phyloP scores from a whole-genome alignment of 2,113 vertebrate genomes.

The Brachirus orientalis region DNA sequence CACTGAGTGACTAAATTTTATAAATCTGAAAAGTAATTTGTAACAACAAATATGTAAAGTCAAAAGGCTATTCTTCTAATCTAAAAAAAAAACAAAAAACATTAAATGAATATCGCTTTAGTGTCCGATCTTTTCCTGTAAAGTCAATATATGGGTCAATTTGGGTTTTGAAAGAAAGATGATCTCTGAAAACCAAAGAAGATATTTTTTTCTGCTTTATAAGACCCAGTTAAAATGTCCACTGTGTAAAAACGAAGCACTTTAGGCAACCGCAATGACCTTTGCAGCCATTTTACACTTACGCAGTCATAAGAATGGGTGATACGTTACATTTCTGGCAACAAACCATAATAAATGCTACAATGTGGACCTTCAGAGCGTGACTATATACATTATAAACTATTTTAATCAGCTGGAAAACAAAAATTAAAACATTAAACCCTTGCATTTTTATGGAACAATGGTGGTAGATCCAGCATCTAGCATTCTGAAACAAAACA shows the following conservation, averaged over 20 bases:
- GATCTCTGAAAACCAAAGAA: too few relatives aligned
- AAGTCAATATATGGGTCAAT: background rate
- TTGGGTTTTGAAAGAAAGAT: background rate
- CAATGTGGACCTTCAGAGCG: too few relatives aligned
- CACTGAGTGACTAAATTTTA: slow-evolving; percentile 9
- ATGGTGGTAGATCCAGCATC: too few relatives aligned
- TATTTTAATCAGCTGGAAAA: background rate
- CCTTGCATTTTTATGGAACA: background rate
- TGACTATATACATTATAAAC: too few relatives aligned
- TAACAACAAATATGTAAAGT: background rate
- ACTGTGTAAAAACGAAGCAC: too few relatives aligned
- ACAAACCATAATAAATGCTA: too few relatives aligned
- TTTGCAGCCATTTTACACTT: too few relatives aligned
- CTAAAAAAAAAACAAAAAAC: background rate
- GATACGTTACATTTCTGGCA: too few relatives aligned
- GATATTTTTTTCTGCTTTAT: too few relatives aligned
- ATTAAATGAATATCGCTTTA: background rate
- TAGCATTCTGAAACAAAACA: background rate
- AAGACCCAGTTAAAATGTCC: too few relatives aligned
- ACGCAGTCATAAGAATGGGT: too few relatives aligned
- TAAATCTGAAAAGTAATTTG: background rate
- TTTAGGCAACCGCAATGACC: too few relatives aligned
- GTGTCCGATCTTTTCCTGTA: background rate
- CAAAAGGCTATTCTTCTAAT: background rate
- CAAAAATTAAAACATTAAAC: background rate